phyloP scores from a whole-genome alignment of 2,888 invertebrate species.

The Odontocerum albicorne region DNA sequence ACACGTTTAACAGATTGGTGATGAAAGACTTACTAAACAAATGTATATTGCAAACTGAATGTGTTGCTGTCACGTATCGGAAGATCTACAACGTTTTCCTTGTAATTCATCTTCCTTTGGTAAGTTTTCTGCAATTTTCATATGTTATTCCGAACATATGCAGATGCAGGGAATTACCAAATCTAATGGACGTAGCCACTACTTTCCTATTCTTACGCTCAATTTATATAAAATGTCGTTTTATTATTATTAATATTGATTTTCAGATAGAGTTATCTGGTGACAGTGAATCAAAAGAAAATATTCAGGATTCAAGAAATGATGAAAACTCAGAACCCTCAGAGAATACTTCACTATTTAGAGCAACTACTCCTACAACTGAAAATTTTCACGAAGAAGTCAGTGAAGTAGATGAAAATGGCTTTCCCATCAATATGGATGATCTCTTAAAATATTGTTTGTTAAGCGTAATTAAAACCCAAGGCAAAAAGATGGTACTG shows the following conservation, averaged over 20 bases:
- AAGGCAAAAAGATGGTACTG: conserved; percentile 68
- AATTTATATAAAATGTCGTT: neutral
- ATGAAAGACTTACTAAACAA: too few species aligned
- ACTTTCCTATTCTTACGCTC: too few species aligned
- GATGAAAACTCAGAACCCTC: conserved; percentile 28
- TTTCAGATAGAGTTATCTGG: conserved; percentile 19
- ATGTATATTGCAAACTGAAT: too few species aligned
- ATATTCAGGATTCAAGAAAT: conserved; percentile 21
- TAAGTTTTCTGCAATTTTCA: too few species aligned
- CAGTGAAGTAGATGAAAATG: conserved; percentile 30
- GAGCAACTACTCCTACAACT: neutral
- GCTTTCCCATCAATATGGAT: conserved; percentile 65
- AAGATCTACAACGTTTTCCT: too few species aligned
- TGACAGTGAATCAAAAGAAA: conserved; percentile 8
- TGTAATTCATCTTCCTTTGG: too few species aligned
- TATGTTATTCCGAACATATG: too few species aligned
- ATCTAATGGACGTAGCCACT: too few species aligned
- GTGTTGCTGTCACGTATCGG: too few species aligned
- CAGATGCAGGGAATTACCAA: too few species aligned
- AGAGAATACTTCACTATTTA: conserved; percentile 16
- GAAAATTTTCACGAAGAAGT: neutral
- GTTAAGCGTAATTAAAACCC: conserved; percentile 74
- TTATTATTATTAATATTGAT: neutral
- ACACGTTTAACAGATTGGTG: too few species aligned
- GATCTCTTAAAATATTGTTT: conserved; percentile 73